Percentiles rank a stretch among this genome's conserved stretches.
Conservation (phyloP, 2,888 invertebrate species). For the Dryocosmus kuriphilus region DNA sequence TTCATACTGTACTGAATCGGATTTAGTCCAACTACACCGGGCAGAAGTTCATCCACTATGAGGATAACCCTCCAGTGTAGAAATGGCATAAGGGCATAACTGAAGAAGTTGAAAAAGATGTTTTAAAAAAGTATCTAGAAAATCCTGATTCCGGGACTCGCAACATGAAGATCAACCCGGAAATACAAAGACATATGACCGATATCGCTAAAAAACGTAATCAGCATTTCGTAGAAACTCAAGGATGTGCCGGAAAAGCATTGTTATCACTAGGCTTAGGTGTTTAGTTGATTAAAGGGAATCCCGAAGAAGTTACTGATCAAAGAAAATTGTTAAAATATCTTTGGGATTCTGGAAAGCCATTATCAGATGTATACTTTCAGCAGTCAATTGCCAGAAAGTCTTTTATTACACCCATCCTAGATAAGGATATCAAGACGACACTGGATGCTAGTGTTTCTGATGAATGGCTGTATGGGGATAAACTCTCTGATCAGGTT, state of each 20-base stretch:
- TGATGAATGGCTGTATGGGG: constrained; percentile 47
- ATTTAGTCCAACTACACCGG: no score
- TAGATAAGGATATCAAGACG: constrained; percentile 46
- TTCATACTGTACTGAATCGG: no score
- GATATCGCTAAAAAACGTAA: constrained; percentile 48
- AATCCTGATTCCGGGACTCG: constrained; percentile 16
- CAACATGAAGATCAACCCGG: constrained; percentile 42
- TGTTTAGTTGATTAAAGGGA: constrained; percentile 11
- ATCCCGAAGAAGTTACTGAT: no score
- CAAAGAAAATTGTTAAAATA: no score
- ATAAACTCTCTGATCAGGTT: constrained; percentile 41
- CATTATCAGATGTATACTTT: constrained; percentile 45
- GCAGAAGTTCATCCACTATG: no score
- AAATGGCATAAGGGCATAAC: constrained; percentile 36
- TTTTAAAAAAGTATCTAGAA: constrained; percentile 25
- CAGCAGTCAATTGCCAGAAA: constrained; percentile 44
- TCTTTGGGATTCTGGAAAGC: constrained; percentile 46
- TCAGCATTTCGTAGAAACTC: constrained; percentile 41
- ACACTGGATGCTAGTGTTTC: constrained; percentile 41
- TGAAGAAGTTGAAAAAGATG: constrained; percentile 40
- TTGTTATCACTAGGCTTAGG: constrained; percentile 37
- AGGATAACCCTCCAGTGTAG: no score
- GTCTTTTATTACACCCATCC: no score
- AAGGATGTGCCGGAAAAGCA: constrained; percentile 38
- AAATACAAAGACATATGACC: constrained; percentile 20